Percentiles rank a stretch among this genome's conserved stretches.
Conservation (phyloP, 2,797 vertebrate species). For the Nyctibius grandis region DNA sequence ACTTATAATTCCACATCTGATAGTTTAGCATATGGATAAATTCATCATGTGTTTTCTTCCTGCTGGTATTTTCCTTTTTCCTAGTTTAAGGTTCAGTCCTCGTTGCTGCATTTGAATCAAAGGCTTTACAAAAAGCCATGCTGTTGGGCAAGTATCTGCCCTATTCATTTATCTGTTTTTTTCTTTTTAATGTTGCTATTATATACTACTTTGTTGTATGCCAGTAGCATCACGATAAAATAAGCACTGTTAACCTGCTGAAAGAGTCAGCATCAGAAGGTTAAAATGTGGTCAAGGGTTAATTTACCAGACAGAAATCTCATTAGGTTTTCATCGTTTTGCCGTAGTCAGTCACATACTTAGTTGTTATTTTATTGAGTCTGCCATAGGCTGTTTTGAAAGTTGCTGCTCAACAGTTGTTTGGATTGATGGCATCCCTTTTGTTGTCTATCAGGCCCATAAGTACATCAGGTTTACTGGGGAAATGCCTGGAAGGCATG, state of each 20-base stretch:
- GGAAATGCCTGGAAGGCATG: not conserved
- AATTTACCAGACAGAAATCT: slow-evolving; percentile 27
- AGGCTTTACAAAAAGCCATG: not conserved
- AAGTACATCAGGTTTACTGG: not conserved
- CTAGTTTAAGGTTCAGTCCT: not conserved
- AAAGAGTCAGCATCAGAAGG: not conserved
- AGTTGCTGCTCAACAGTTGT: not conserved
- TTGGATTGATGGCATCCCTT: not conserved
- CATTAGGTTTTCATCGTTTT: slow-evolving; percentile 21
- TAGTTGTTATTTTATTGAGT: not conserved
- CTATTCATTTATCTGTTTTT: not conserved
- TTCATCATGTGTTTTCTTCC: not conserved
- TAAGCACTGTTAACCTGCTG: not conserved
- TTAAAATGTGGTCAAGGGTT: slow-evolving; percentile 23
- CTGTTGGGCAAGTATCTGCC: not conserved
- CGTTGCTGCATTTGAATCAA: not conserved
- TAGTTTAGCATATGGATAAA: not conserved
- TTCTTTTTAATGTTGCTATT: not conserved
- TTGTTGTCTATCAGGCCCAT: not conserved
- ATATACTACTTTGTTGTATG: not conserved
- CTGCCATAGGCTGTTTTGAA: not conserved
- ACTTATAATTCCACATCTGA: not conserved
- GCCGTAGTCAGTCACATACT: not conserved
- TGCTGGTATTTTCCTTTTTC: not conserved
- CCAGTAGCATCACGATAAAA: not conserved